Evolutionary conservation across 2,888 invertebrate genomes (phyloP), one percentile per base, ranked within the genome.

Genomic region (Campoplex capitator): DNA sequence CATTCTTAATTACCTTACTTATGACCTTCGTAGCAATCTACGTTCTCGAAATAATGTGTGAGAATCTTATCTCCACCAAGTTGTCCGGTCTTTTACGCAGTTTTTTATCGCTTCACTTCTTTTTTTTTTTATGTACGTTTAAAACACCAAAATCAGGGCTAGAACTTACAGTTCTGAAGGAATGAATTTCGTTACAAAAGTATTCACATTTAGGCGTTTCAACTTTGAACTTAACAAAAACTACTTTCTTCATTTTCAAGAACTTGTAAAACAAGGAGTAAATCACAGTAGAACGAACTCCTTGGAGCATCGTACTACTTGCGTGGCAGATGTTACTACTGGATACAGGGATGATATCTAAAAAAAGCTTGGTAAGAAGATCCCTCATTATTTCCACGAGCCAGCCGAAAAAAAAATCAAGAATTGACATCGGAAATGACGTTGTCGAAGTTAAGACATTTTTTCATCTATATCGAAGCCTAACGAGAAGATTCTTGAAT

Each of bases 1-100:
- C 6, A 23, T 62, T 71, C 56, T 54, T 81, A 81, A 85, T 85
- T 82, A 74, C 42, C 81, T 54, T 84, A 56, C 56, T 56, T 23
- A 3, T 9, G 56, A 9, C 45, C 7, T 45, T 0, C 45, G 7
- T 45, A 45, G 45, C 45, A 9, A 45, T 45, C 45, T 7, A 9
- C 45, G 9, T 45, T 7, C 45, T 9, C 11, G 9, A 7, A 45
- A 45, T 45, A 45, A 45, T 45, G 45, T 45, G 45, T 45, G 45
- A 45, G 45, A 11, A 45, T 45, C 11, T 45, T 45, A 45, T 45
- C 45, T 45, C 7, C 11, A 9, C 11, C 45, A 45, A 45, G 45
- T 45, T 11, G 45, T 45, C 9, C 11, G 11, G 45, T 45, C 45
- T 11, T 38, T 45, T 45, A 45, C 45, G 45, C 45, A 45, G 45